These are phyloP conservation scores for Centropus bengalensis DNA, from an alignment of 2,113 vertebrate genomes.

Conservation along the genomic window DNA sequence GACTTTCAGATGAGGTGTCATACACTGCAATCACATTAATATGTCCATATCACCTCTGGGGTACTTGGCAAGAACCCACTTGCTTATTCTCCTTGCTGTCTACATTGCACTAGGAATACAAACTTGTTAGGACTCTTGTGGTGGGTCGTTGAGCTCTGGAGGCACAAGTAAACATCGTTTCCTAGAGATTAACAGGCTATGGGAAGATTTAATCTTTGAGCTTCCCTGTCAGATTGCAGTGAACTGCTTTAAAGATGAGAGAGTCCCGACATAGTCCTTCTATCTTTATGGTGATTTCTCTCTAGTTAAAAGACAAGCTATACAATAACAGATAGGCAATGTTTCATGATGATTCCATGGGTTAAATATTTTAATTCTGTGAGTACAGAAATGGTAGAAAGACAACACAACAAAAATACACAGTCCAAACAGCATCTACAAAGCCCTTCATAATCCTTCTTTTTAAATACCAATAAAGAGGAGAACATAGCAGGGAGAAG, in stretches of 20 bases:
- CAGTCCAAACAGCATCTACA: not conserved
- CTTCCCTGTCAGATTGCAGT: not conserved
- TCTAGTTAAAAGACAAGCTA: not conserved
- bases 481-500: not conserved
- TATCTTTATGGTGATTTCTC: not conserved
- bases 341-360: not conserved
- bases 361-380: slow-evolving; percentile 18
- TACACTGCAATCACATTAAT: not conserved
- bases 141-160: not conserved
- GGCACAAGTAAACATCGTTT: not conserved
- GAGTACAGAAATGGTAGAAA: not conserved
- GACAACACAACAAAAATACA: not conserved
- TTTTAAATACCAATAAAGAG: slow-evolving; percentile 5
- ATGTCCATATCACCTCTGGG: not conserved
- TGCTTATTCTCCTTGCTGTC: not conserved
- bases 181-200: not conserved
- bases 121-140: not conserved
- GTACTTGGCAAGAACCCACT: not conserved
- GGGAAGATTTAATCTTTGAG: not conserved
- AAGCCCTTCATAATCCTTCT: not conserved
- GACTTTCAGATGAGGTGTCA: not conserved
- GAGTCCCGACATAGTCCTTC: not conserved
- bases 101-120: not conserved
- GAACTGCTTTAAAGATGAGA: not conserved
- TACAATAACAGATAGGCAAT: not conserved